Conservation (phyloP, 2,113 vertebrate genomes). For the Orthochromis malagaraziensis region DNA sequence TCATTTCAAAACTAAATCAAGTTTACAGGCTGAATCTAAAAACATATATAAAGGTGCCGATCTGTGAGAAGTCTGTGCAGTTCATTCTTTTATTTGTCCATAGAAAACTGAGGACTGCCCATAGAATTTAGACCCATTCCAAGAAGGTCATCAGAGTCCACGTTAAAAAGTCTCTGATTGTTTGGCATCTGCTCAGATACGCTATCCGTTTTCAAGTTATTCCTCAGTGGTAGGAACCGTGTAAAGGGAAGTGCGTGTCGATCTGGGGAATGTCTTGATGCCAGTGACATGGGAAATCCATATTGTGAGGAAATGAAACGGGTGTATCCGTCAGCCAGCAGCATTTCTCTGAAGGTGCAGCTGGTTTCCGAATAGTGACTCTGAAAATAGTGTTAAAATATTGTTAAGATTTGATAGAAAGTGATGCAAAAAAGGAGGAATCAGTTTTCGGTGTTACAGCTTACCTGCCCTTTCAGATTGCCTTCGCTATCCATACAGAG, state of each 20-base stretch:
- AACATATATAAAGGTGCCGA: not conserved
- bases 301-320: conserved; percentile 58
- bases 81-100: conserved; percentile 4
- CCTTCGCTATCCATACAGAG: conserved; percentile 63
- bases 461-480: conserved; percentile 62
- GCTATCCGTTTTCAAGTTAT: not conserved
- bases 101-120: conserved; percentile 54
- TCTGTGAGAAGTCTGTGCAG: not conserved
- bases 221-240: conserved; percentile 61
- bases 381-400: conserved; percentile 24
- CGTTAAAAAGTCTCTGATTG: not conserved
- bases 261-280: conserved; percentile 17
- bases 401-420: not conserved
- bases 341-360: conserved; percentile 67
- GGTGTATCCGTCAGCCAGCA: conserved; percentile 67
- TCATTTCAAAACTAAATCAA: not conserved
- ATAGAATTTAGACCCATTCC: conserved; percentile 35
- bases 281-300: conserved; percentile 55
- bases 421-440: not conserved
- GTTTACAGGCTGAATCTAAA: not conserved
- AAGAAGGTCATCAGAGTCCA: conserved; percentile 57
- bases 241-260: conserved; percentile 42
- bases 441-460: not conserved
- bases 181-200: not conserved
- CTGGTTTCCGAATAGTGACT: conserved; percentile 41